Percentiles rank a stretch among this genome's conserved stretches.
Evolutionary conservation across 2,113 vertebrate genomes (phyloP).

Genomic region (Baryphthengus martii): DNA sequence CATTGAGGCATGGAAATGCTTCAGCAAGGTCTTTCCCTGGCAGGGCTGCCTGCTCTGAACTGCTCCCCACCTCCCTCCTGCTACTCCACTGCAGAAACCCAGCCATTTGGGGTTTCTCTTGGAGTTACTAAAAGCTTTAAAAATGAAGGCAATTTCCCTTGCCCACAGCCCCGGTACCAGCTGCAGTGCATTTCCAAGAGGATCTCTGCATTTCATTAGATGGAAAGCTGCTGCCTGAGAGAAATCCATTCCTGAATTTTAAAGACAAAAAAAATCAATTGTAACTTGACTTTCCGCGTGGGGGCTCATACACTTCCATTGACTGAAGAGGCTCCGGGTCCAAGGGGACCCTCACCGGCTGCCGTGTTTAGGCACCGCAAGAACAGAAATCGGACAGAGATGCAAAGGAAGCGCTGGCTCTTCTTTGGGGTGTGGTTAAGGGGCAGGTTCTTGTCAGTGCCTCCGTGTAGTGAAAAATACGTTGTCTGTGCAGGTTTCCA

Average conservation of each 20-base stretch:
- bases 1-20: rapidly evolving
- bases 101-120: neutral
- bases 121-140: neutral
- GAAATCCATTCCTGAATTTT: neutral
- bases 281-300: neutral
- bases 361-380: neutral
- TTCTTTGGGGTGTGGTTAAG: neutral
- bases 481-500: neutral
- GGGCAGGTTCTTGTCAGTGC: neutral
- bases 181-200: neutral
- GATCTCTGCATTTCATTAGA: neutral
- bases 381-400: neutral
- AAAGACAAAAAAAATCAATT: conserved; percentile 19
- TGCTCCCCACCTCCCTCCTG: neutral
- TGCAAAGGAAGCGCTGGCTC: neutral
- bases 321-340: neutral
- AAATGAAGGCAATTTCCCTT: neutral
- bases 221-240: neutral
- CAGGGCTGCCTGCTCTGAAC: neutral
- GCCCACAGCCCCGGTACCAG: neutral
- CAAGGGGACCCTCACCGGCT: neutral
- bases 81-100: neutral
- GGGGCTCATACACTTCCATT: neutral
- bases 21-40: neutral
- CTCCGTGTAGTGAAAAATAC: neutral